Evolutionary conservation across 1,140 invertebrate species (phyloP).

Genomic region (Drosophila malerkotliana): DNA sequence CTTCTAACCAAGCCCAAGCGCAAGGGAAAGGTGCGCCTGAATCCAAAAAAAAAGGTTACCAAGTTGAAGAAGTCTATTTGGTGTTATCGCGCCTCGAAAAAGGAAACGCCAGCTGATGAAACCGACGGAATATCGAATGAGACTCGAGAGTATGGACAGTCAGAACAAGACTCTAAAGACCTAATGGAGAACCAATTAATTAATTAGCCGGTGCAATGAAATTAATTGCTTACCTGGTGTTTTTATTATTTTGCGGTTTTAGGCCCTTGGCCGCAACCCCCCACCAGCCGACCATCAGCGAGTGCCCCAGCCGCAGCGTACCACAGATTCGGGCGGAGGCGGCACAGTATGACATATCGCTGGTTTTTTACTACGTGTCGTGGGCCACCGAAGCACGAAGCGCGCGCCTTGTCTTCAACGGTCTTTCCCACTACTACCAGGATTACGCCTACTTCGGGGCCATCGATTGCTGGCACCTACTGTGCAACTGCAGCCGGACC

Average conservation of each 20-base stretch:
- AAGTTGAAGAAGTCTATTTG: slow-evolving; percentile 58
- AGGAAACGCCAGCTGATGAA: not conserved
- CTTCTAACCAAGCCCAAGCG: slow-evolving; percentile 26
- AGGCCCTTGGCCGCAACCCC: not conserved
- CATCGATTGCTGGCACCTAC: slow-evolving; percentile 74
- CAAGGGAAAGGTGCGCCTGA: slow-evolving; percentile 62
- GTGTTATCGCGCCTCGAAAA: slow-evolving; percentile 39
- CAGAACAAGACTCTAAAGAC: not conserved
- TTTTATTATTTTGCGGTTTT: slow-evolving; percentile 5
- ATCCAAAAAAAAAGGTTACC: slow-evolving; percentile 42
- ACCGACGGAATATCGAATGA: too few species aligned
- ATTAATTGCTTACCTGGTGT: slow-evolving; percentile 24
- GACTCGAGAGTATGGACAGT: too few species aligned
- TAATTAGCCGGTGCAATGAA: slow-evolving; percentile 45
- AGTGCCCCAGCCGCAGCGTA: slow-evolving; percentile 67
- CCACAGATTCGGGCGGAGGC: slow-evolving; percentile 44
- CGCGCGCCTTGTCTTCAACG: slow-evolving; percentile 60
- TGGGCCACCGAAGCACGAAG: slow-evolving; percentile 71
- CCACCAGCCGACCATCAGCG: slow-evolving; percentile 15
- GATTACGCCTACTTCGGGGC: slow-evolving; percentile 66
- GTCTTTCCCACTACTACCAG: slow-evolving; percentile 59
- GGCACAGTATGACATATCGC: slow-evolving; percentile 51
- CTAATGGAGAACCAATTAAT: slow-evolving; percentile 14
- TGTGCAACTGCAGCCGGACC: slow-evolving; percentile 74
- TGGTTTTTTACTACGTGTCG: slow-evolving; percentile 78